A percentile compares a stretch with the other conserved stretches of the same genome.
Conservation (phyloP, 2,797 vertebrate genomes). For the Chromobotia macracanthus region DNA sequence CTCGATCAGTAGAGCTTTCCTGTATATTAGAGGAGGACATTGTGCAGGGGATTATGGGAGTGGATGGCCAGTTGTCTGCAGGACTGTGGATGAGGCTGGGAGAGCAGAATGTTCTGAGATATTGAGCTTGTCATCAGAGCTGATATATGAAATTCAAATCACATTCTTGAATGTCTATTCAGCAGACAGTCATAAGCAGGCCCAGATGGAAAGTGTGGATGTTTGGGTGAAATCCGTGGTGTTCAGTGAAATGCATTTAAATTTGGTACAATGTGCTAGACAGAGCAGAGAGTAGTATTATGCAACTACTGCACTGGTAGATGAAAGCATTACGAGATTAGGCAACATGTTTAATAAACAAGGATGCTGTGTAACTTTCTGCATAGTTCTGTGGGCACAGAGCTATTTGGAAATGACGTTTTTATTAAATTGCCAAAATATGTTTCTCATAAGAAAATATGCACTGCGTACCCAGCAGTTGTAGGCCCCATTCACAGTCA, state of each 20-base stretch:
- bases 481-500: neutral
- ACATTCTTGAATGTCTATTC: neutral
- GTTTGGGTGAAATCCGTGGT: neutral
- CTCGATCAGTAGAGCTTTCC: conserved; percentile 21
- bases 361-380: neutral
- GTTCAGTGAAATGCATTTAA: neutral
- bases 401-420: neutral
- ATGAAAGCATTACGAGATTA: neutral
- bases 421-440: neutral
- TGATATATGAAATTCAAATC: neutral
- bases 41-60: conserved; percentile 12
- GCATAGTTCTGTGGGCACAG: neutral
- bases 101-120: neutral
- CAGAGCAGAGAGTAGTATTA: neutral
- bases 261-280: neutral
- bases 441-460: neutral
- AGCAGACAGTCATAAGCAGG: neutral
- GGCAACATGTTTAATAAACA: neutral
- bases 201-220: neutral
- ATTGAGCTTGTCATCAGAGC: conserved; percentile 1
- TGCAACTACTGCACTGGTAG: too few relatives aligned
- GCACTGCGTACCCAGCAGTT: neutral
- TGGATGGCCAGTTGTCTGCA: conserved; percentile 2
- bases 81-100: neutral
- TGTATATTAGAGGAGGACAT: conserved; percentile 28